phyloP scores from a whole-genome alignment of 2,888 invertebrate species.

The Calameuta pallipes region DNA sequence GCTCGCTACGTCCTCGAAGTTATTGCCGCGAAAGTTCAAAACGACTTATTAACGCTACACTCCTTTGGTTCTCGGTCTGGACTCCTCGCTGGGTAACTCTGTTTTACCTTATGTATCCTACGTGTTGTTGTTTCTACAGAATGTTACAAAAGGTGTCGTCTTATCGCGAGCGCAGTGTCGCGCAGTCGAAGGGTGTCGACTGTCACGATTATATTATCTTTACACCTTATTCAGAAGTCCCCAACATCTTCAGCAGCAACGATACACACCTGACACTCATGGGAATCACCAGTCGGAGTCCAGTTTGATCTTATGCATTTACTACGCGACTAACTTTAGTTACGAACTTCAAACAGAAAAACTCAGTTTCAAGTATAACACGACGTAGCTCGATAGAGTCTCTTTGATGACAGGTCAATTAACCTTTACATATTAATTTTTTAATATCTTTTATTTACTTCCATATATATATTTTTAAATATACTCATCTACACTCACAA shows the following conservation, averaged over 20 bases:
- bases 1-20: neutral
- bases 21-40: neutral
- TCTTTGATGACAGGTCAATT: too few species aligned
- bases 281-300: slow-evolving; percentile 18
- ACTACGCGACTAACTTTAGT: neutral
- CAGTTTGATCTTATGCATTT: neutral
- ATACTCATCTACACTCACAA: neutral
- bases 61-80: neutral
- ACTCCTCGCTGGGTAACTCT: neutral
- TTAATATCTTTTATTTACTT: neutral
- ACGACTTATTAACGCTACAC: neutral
- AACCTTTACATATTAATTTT: too few species aligned
- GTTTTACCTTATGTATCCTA: neutral
- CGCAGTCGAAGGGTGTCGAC: neutral
- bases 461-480: neutral
- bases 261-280: slow-evolving; percentile 29
- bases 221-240: slow-evolving; percentile 24
- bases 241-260: slow-evolving; percentile 20
- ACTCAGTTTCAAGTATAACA: too few species aligned
- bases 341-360: neutral
- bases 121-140: neutral
- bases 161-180: neutral
- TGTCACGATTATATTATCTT: slow-evolving; percentile 22
- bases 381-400: too few species aligned
- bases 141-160: neutral